Base-by-base conservation (phyloP, 2,888 invertebrate species). In the Chouioia cunea region DNA sequence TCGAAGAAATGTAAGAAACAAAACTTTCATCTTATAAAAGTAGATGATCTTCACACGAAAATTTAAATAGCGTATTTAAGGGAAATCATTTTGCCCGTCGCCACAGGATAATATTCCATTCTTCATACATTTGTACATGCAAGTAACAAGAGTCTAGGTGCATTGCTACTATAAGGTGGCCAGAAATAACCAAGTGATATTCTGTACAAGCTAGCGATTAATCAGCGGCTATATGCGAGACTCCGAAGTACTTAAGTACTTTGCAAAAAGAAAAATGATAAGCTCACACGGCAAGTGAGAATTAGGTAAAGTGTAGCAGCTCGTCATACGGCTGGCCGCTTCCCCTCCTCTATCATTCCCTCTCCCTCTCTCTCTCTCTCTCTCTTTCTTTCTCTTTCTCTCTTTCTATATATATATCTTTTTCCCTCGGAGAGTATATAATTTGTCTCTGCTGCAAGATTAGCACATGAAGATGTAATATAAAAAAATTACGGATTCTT, bases 221-320 rank as follows among this genome's bases (percentile, higher is more conserved):
- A 73, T 65, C 73, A 73, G 58, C 60, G 52, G 59, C 54, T 69
- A 10, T 36, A 65, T 68, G 62, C 52, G 65, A 62, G 63, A 6
- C 12, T 36, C 36, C 36, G 36, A 53, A 73, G 65, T 73, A 65
- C 69, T 67, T 65, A 72, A 71, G 65, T 74, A 72, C 71, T 74
- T 74, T 74, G 70, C 65, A 65, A 52, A 65, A 65, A 76, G 77
- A 80, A 78, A 78, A 79, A 79, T 79, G 75, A 78, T 76, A 73
- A 78, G 75, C 75, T 76, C 75, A 73, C 79, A 78, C 76, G 77
- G 74, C 75, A 79, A 77, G 75, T 73, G 75, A 76, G 76, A 77
- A 79, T 79, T 79, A 79, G 77, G 62, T 69, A 72, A 69, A 72
- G 65, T 68, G 65, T 52, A 36, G 50, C 65, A 36, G 36, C 54